Evolutionary conservation across 1,140 invertebrate species (phyloP), one percentile per base, ranked within the genome.

Genomic region (Heliconius congener): DNA sequence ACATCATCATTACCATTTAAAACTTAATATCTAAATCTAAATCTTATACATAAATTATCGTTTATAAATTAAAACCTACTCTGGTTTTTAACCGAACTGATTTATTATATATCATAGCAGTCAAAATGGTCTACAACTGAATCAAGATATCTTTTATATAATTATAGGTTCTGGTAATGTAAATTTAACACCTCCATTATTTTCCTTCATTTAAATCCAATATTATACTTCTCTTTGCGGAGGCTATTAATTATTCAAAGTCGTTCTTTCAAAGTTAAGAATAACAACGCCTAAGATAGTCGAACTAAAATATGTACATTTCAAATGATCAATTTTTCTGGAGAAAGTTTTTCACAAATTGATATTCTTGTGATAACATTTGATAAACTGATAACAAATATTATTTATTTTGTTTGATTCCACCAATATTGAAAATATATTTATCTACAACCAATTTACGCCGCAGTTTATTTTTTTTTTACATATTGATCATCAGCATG

Each of bases 281-380:
- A 75, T 66, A 37, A 42, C 37, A 75, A 37, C 57, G 74, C 37
- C 60, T 75, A 37, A 75, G 74, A 75, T 39, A 39, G 74, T 60
- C 37, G n/a, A 75, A 75, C 74, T 75, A 66, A 75, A 75, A 75
- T 66, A 75, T 75, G 66, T 66, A 55, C 74, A 66, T 60, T 75
- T 42, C 74, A 75, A 75, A 66, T 75, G 11, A 55, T 6, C n/a
- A n/a, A n/a, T 57, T 74, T 74, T 74, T 52, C 73, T 34, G 57
- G 60, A 42, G 16, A 66, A 66, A 39, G 11, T 30, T 66, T 13
- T 66, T 66, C 8, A 0, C 27, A 66, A 66, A 30, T 66, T 66
- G 13, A 66, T 66, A 66, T 66, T 60, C n/a, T 23, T 23, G 16
- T 46, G 8, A 8, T 19, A 52, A 19, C 19, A 8, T 52, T 52